Evolutionary conservation across 2,888 invertebrate species (phyloP), one percentile per base, ranked within the genome.

Genomic region (Parthenolecanium corni): DNA sequence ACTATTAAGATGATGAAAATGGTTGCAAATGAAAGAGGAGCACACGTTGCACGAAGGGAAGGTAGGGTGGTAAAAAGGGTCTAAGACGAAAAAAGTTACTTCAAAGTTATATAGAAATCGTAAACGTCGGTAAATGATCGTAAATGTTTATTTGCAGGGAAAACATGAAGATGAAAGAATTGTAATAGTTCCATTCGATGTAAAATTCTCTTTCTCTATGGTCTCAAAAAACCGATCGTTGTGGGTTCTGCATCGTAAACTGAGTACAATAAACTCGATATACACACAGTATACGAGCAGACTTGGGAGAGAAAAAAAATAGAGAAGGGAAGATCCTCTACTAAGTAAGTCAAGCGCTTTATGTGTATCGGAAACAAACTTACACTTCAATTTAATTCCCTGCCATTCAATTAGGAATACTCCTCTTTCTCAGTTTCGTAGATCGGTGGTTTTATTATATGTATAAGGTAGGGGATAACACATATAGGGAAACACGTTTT

Each of bases 111-210:
- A 51, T 47, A 47, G 58, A 38, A 6, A 31, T 61, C 58, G 58
- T 61, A 61, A 61, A 61, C 58, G 58, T 47, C 58, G 58, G 58
- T 61, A 61, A 61, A 61, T 61, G 58, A 61, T 61, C 58, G 58
- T 61, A 61, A 61, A 61, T 61, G 58, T 61, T 61, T 61, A 61
- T 61, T 61, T 61, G 58, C 49, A 61, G 51, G 58, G 58, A 61
- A 61, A 61, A 47, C 31, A 31, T 36, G 47, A 49, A 47, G 58
- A 61, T 49, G 58, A 61, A 47, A 61, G 58, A 61, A 61, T 61
- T 47, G 58, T 61, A 49, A 61, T 61, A 61, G 58, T 61, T 61
- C 47, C 58, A 49, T 61, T 61, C 58, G 47, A 61, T 61, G 58
- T 61, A 21, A 31, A 61, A 61, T 51, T 49, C 58, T 47, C 58